Evolutionary conservation across 1,140 invertebrate genomes (phyloP).

Genomic region (Andrena cerasifolii): DNA sequence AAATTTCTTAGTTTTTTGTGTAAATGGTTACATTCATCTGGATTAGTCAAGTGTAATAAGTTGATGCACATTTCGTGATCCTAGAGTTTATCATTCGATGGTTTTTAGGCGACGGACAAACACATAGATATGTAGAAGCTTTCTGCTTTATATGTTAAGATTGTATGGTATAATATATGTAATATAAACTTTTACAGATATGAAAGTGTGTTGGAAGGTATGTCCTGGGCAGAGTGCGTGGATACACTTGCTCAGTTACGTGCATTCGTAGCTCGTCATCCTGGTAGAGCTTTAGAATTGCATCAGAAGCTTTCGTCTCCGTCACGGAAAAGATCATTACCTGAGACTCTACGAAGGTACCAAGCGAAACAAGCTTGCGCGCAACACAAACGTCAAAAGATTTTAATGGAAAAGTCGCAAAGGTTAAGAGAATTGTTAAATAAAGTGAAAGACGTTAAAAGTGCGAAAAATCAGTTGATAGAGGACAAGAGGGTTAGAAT

Average conservation of each 20-base stretch:
- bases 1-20: too few species aligned
- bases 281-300: constrained; percentile 93
- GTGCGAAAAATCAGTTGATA: constrained; percentile 92
- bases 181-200: constrained; percentile 79
- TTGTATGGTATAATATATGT: too few species aligned
- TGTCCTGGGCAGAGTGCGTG: constrained; percentile 91
- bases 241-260: constrained; percentile 90
- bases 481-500: constrained; percentile 92
- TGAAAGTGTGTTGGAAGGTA: constrained; percentile 88
- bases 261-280: constrained; percentile 91
- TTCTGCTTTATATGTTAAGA: too few species aligned
- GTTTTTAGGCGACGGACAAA: too few species aligned
- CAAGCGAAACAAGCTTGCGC: constrained; percentile 95
- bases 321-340: constrained; percentile 90
- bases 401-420: constrained; percentile 92
- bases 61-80: too few species aligned
- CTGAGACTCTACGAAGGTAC: constrained; percentile 90
- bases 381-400: constrained; percentile 88
- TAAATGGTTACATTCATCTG: too few species aligned
- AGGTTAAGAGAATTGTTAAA: constrained; percentile 93
- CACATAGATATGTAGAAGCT: too few species aligned
- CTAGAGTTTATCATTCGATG: too few species aligned
- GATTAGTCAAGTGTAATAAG: too few species aligned
- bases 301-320: constrained; percentile 97
- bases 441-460: constrained; percentile 95